Percentiles rank a stretch among this genome's conserved stretches.
These are phyloP conservation scores for Paratilapia polleni DNA, from an alignment of 2,113 vertebrate species.

Conservation along the genomic window DNA sequence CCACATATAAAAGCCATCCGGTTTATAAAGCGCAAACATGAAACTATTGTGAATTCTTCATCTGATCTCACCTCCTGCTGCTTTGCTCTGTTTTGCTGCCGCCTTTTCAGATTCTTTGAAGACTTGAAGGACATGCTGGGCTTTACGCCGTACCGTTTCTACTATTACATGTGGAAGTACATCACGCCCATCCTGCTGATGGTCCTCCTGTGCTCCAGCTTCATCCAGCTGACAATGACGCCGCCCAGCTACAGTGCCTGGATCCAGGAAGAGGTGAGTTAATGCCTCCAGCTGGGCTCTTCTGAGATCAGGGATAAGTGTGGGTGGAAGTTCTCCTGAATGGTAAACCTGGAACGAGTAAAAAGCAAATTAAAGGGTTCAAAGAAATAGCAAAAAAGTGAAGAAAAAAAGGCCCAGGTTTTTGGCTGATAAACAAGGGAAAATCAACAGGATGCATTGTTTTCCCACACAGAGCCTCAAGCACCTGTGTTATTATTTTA, in stretches of 20 bases:
- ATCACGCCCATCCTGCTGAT: conserved; percentile 90
- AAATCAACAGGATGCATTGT: conserved; percentile 61
- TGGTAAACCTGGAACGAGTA: conserved; percentile 30
- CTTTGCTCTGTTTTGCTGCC: background rate
- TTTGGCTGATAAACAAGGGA: conserved; percentile 33
- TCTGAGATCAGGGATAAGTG: conserved; percentile 12
- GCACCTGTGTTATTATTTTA: conserved; percentile 35
- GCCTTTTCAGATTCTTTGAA: conserved; percentile 89
- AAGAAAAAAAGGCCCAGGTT: background rate
- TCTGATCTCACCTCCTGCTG: conserved; percentile 39
- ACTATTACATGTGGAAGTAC: conserved; percentile 99
- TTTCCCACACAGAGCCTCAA: background rate
- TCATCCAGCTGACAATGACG: conserved; percentile 89
- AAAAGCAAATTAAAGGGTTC: conserved; percentile 41
- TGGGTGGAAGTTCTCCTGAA: conserved; percentile 3
- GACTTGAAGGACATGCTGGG: conserved; percentile 97
- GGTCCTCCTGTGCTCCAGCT: conserved; percentile 85
- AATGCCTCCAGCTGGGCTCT: background rate
- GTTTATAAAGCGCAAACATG: background rate
- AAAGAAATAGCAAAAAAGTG: conserved; percentile 31
- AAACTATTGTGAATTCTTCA: conserved; percentile 28
- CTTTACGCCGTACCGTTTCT: conserved; percentile 90
- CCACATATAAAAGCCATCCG: background rate
- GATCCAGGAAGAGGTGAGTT: conserved; percentile 90
- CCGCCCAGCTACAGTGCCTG: conserved; percentile 94